Evolutionary conservation across 2,888 invertebrate species (phyloP), one percentile per base, ranked within the genome.

Genomic region (Sarcophaga carnaria): DNA sequence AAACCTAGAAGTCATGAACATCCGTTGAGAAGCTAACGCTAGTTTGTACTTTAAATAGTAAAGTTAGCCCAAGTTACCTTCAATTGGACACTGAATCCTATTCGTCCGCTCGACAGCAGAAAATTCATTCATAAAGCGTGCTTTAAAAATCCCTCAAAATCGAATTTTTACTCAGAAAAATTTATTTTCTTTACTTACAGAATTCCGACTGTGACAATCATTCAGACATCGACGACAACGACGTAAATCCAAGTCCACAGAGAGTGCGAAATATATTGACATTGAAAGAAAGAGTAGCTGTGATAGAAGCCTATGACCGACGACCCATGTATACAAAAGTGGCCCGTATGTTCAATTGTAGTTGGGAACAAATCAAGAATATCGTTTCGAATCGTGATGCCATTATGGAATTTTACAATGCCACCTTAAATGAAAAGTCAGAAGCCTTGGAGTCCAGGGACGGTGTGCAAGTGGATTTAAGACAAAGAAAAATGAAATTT

Each of bases 331-430:
- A 93, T 77, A 93, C 92, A 62, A 92, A 92, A 85, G 91, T 93
- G 10, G 93, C 93, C 0, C 91, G 91, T 76, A 91, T 91, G 87
- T 93, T 93, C 81, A 92, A 92, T 69, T 93, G 93, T 77, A 92
- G 93, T 80, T 92, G 92, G 91, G 93, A 93, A 76, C 93, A 93
- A 89, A 92, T 93, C 75, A 93, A 92, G 80, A 93, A 91, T 83
- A 92, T 93, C 11, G 88, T 93, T 0, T 63, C 87, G 4, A 92
- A 93, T 83, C 90, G 93, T 3, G 90, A 90, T 4, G 90, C 91
- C 17, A 92, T 93, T 17, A 88, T 93, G 88, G 89, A 92, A 49
- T 93, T 92, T 82, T 91, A 93, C 66, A 89, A 91, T 71, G 92
- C 91, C 3, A 89, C 91, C 4, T 89, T 90, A 3, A 88, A 87